Evolutionary conservation across 2,797 vertebrate species (phyloP).

Genomic region (Halcyon chelicuti): DNA sequence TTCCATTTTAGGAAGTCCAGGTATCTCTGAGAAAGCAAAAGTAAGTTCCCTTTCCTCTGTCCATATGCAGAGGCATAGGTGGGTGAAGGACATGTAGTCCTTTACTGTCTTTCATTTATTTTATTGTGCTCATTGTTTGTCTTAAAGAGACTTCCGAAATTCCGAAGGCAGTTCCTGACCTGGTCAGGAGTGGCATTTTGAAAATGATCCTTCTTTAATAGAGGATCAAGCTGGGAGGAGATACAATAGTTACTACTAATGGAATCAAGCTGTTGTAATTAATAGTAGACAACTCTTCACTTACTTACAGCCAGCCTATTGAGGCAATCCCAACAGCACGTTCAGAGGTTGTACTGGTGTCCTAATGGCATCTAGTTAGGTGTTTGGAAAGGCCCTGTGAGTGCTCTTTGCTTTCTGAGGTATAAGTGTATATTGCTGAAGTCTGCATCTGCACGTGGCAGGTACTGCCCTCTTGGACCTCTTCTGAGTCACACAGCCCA

Average conservation of each 20-base stretch:
- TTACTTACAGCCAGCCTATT: not conserved
- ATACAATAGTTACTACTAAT: not conserved
- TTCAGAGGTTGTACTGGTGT: not conserved
- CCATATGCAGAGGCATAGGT: not conserved
- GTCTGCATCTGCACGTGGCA: not conserved
- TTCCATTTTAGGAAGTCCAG: constrained; percentile 21
- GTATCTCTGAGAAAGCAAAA: not conserved
- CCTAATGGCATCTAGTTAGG: not conserved
- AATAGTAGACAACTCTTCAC: not conserved
- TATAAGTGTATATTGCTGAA: not conserved
- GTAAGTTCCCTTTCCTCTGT: not conserved
- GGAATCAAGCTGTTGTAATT: not conserved
- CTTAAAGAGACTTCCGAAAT: not conserved
- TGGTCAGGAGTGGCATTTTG: not conserved
- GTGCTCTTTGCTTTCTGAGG: not conserved
- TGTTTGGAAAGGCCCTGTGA: not conserved
- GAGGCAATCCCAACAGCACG: accelerated
- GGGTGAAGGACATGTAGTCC: not conserved
- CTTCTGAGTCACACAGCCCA: accelerated
- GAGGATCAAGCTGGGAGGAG: not conserved
- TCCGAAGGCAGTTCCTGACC: not conserved
- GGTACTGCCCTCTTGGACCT: not conserved
- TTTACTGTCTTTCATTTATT: not conserved
- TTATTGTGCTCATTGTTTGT: not conserved
- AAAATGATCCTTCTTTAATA: not conserved